Evolutionary conservation across 1,140 invertebrate species (phyloP), one percentile per base, ranked within the genome.

Genomic region (Penaeus japonicus): DNA sequence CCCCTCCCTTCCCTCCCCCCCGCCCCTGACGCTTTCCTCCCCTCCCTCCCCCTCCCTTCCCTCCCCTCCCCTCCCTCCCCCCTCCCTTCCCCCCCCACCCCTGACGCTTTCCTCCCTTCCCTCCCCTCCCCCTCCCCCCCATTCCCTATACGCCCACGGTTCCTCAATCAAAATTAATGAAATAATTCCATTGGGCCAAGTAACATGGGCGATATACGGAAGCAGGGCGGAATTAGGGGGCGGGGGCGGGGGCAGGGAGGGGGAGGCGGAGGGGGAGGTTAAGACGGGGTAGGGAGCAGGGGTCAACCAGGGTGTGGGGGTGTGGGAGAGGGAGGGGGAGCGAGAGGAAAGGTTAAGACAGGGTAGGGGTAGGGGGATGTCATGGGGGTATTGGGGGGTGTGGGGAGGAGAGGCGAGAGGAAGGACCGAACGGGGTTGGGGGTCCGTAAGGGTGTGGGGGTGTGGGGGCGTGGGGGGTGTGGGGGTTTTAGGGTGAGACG

Each of bases 91-190:
- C 5, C 47, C 5, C 47, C 1, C 7, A 7, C 47, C 47, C 47
- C 15, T n/a, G n/a, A n/a, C n/a, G n/a, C n/a, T n/a, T n/a, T n/a
- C 62, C 5, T 17, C n/a, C 1, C 17, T 18, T n/a, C 65, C 22
- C 1, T n/a, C 1, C 65, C n/a, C 18, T 24, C 32, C 24, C 65
- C 65, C n/a, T n/a, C 24, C 70, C 0, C 32, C 24, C 35, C 70
- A n/a, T 32, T 5, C 70, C 70, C 35, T 30, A 4, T 73, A n/a
- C 27, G 27, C 70, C 70, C 35, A 30, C 70, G 22, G 35, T 73
- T 73, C 70, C 27, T 32, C 70, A 73, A 73, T 73, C 70, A 73
- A 73, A 73, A 73, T n/a, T 73, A 73, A 73, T 73, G 70, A 73
- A 73, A 73, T 73, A 73, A 73, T 73, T 73, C 70, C 35, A 73